Base-by-base conservation (phyloP, 2,113 vertebrate genomes). In the Equus przewalskii region DNA sequence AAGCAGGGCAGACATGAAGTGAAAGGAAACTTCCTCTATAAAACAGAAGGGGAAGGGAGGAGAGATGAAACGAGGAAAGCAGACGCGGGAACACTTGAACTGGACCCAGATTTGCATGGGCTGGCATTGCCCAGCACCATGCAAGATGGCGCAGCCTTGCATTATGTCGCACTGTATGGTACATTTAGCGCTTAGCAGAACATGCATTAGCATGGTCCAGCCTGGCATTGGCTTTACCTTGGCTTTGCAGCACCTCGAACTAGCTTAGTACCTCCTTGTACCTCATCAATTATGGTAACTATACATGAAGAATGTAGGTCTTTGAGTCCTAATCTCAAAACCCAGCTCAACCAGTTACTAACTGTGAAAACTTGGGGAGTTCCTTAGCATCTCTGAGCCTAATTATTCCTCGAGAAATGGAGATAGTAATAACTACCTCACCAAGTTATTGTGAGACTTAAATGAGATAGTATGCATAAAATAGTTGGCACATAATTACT, bases 121-220 rank as follows among this genome's bases (percentile, higher is more conserved):
- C 36, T 41, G 36, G 36, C 36, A 41, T 41, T 41, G 36, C 36
- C 36, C 36, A 41, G 36, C 36, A 41, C 36, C 3, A 13, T 1
- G 9, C 49, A 1, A 26, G 24, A 22, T 7, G 58, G 41, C 30
- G 15, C 7, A 30, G n/a, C 28, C 19, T n/a, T n/a, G 4, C 62
- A 14, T 19, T 56, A 0, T 11, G 19, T 3, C 13, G 60, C 11
- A 11, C 46, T 19, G 5, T 7, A 5, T 21, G 7, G 14, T 14
- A 11, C 14, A 10, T 2, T 18, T 14, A 19, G 44, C 28, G 26
- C 67, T 54, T 14, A 11, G n/a, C 44, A n/a, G 58, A 56, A 54
- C 0, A 2, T n/a, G 33, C 11, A 1, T 60, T 11, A 7, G n/a
- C 36, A 26, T 2, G 24, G 41, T 18, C 8, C 64, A 46, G 33